Conservation (phyloP, 1,140 invertebrate species). For the Drosophila nebulosa region DNA sequence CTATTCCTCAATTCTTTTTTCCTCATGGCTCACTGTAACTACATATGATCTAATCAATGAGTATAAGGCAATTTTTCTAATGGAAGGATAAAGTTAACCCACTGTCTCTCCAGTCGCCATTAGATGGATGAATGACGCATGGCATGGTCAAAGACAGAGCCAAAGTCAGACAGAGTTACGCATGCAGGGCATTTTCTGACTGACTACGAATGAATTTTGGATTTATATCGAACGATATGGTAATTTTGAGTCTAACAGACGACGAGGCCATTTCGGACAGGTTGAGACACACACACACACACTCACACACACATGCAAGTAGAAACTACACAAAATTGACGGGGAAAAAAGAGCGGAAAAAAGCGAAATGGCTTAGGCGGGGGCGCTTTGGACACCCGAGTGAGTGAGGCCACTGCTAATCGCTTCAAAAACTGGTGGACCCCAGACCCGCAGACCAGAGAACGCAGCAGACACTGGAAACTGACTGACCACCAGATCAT, state of each 20-base stretch:
- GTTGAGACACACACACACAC: constrained; percentile 51
- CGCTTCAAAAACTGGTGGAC: constrained; percentile 57
- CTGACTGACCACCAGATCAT: constrained; percentile 78
- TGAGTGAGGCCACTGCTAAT: constrained; percentile 47
- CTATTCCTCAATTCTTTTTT: no score
- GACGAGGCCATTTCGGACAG: constrained; percentile 60
- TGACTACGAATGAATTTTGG: constrained; percentile 34
- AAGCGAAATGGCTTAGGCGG: constrained; percentile 27
- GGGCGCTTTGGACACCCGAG: constrained; percentile 15
- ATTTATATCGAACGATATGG: constrained; percentile 6
- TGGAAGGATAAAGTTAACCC: constrained; percentile 1
- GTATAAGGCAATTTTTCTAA: background rate
- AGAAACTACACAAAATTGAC: constrained; percentile 75
- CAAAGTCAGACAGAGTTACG: constrained; percentile 20
- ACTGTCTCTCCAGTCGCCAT: constrained; percentile 46
- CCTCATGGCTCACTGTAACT: no score
- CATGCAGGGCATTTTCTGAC: constrained; percentile 33
- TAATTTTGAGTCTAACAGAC: constrained; percentile 50
- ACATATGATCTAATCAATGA: no score
- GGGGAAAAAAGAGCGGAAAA: constrained; percentile 12
- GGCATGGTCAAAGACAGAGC: constrained; percentile 47
- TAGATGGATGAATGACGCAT: constrained; percentile 73
- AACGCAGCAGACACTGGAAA: constrained; percentile 44
- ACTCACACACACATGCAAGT: constrained; percentile 65
- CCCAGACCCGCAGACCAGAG: constrained; percentile 24